Percentiles rank a stretch among this genome's conserved stretches.
phyloP scores from a whole-genome alignment of 2,113 vertebrate genomes.

The Cephalopholis sonnerati region DNA sequence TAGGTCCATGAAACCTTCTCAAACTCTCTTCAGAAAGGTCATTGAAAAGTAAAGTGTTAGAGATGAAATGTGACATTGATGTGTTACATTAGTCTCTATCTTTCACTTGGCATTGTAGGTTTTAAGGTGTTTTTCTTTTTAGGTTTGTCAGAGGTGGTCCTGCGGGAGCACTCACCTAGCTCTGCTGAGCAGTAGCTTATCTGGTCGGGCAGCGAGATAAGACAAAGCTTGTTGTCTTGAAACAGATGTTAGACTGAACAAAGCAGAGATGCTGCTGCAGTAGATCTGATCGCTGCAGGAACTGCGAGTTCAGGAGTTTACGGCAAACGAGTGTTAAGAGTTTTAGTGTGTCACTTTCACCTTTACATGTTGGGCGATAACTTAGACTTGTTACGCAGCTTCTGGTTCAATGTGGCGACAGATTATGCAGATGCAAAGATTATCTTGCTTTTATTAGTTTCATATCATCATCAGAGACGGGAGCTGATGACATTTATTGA shows the following conservation, averaged over 20 bases:
- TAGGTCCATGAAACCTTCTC: not conserved
- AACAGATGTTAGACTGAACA: slow-evolving; percentile 59
- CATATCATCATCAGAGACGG: not conserved
- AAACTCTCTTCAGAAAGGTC: not conserved
- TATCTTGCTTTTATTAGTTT: not conserved
- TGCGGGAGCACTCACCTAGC: slow-evolving; percentile 5
- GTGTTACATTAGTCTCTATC: not conserved
- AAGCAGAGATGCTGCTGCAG: slow-evolving; percentile 25
- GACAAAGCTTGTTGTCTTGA: slow-evolving; percentile 54
- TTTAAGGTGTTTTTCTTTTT: slow-evolving; percentile 11
- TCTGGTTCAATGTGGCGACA: not conserved
- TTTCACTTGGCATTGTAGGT: not conserved
- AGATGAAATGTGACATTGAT: slow-evolving; percentile 6
- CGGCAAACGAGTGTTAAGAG: not conserved
- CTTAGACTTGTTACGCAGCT: not conserved
- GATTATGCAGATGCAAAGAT: slow-evolving; percentile 3
- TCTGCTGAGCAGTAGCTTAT: slow-evolving; percentile 25
- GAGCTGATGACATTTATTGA: no score
- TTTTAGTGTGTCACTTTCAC: not conserved
- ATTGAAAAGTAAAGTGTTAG: not conserved
- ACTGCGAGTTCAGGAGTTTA: not conserved
- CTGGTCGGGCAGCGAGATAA: slow-evolving; percentile 50
- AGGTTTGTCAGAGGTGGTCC: slow-evolving; percentile 22
- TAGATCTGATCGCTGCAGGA: not conserved
- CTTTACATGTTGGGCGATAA: not conserved